A percentile compares a stretch with the other conserved stretches of the same genome.
These are phyloP conservation scores for Oscheius sp. DNA, from an alignment of 2,888 invertebrate genomes.

Conservation along the genomic window DNA sequence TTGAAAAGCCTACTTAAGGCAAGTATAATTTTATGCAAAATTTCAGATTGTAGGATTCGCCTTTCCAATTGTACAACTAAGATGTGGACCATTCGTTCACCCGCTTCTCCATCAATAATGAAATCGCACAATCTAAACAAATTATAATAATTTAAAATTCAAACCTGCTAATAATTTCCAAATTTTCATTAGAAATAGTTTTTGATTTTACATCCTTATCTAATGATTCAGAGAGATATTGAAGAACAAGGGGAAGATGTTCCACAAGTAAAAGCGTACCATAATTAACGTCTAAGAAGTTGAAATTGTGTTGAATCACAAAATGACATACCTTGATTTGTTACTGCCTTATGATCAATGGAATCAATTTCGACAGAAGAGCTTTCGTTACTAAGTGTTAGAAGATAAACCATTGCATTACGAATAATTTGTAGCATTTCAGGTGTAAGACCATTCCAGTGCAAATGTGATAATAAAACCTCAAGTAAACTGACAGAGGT, in stretches of 20 bases:
- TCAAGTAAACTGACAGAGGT: constrained; percentile 23
- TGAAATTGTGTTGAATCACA: not conserved
- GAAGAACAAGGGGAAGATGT: constrained; percentile 48
- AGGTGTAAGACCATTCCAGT: constrained; percentile 39
- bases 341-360: not conserved
- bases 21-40: constrained; percentile 45
- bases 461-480: constrained; percentile 43
- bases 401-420: constrained; percentile 42
- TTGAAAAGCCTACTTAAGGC: constrained; percentile 48
- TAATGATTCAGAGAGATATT: constrained; percentile 45
- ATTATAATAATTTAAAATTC: not conserved
- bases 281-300: constrained; percentile 36
- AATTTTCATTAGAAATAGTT: constrained; percentile 33
- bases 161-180: constrained; percentile 44
- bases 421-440: constrained; percentile 41
- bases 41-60: constrained; percentile 45
- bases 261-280: constrained; percentile 52
- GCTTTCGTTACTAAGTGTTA: constrained; percentile 51
- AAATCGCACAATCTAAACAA: constrained; percentile 50
- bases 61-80: constrained; percentile 51
- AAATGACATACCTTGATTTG: not conserved
- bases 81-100: constrained; percentile 50
- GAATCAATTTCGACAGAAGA: not conserved
- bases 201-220: constrained; percentile 38
- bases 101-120: constrained; percentile 47